A percentile compares a stretch with the other conserved stretches of the same genome.
Conservation (phyloP, 1,140 invertebrate species). For the Akabosia matsudoensis region DNA sequence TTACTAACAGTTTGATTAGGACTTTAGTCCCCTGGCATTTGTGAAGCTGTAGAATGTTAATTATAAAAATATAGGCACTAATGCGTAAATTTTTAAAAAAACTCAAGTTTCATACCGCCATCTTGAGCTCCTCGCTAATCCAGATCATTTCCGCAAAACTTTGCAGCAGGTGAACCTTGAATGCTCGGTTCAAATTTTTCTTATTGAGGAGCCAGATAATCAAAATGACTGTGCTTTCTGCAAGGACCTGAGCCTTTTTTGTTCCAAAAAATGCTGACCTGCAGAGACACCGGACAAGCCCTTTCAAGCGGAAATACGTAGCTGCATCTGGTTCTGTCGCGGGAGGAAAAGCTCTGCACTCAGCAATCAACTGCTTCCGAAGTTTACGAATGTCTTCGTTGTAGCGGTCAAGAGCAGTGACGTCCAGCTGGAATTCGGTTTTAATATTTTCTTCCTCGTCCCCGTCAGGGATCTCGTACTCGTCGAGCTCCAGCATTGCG, state of each 20-base stretch:
- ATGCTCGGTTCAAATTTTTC: slow-evolving; percentile 6
- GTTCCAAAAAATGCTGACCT: slow-evolving; percentile 35
- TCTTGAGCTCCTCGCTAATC: slow-evolving; percentile 27
- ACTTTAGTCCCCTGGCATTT: slow-evolving; percentile 27
- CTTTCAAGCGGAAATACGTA: too few relatives aligned
- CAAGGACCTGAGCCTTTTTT: slow-evolving; percentile 29
- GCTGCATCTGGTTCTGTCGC: not conserved
- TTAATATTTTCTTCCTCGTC: slow-evolving; percentile 4
- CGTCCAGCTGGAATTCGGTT: slow-evolving; percentile 20
- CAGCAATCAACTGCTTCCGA: slow-evolving; percentile 29
- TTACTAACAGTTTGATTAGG: slow-evolving; percentile 12
- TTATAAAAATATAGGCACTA: not conserved
- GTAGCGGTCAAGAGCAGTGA: slow-evolving; percentile 41
- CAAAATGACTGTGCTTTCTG: slow-evolving; percentile 25
- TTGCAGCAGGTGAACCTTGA: slow-evolving; percentile 30
- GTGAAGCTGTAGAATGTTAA: not conserved
- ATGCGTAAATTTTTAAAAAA: not conserved
- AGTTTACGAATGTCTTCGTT: slow-evolving; percentile 40
- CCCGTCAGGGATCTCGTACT: slow-evolving; percentile 39
- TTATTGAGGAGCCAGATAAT: slow-evolving; percentile 40
- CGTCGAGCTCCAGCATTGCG: slow-evolving; percentile 29
- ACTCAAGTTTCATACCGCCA: not conserved
- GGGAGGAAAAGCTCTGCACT: slow-evolving; percentile 28
- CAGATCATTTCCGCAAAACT: slow-evolving; percentile 38
- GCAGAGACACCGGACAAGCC: not conserved